Evolutionary conservation across 1,140 invertebrate genomes (phyloP).

Genomic region (Philotrypesis tridentata): DNA sequence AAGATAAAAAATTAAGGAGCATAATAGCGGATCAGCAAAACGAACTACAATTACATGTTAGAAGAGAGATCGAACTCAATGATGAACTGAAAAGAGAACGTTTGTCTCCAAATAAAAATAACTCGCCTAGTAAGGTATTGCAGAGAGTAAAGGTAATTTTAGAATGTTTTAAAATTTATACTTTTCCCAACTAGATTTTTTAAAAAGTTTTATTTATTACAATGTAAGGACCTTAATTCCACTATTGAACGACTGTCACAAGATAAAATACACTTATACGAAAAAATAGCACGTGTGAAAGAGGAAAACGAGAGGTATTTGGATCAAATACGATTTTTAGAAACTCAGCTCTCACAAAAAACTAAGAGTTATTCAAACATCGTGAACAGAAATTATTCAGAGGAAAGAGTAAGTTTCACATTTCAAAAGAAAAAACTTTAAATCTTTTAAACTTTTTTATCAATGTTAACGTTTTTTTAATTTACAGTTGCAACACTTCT

Average conservation of each 20-base stretch:
- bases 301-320: conserved; percentile 57
- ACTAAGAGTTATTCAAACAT: conserved; percentile 56
- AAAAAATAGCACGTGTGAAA: conserved; percentile 55
- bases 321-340: conserved; percentile 55
- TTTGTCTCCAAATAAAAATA: conserved; percentile 55
- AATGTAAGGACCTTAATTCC: conserved; percentile 71
- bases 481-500: conserved; percentile 80
- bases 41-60: conserved; percentile 50
- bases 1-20: conserved; percentile 60
- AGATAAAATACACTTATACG: conserved; percentile 70
- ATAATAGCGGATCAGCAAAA: conserved; percentile 55
- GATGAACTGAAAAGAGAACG: conserved; percentile 55
- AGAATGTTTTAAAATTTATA: conserved; percentile 16
- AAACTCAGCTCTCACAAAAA: conserved; percentile 52
- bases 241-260: conserved; percentile 69
- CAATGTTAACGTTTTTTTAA: conserved; percentile 13
- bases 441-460: conserved; percentile 25
- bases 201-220: background rate
- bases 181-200: background rate
- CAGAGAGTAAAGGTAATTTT: conserved; percentile 71
- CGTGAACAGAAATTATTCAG: conserved; percentile 35
- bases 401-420: conserved; percentile 51
- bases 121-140: conserved; percentile 69
- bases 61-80: conserved; percentile 64
- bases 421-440: background rate